Percentiles rank a stretch among this genome's conserved stretches.
Evolutionary conservation across 2,888 invertebrate genomes (phyloP).

Genomic region (Cryptocheilus praepositus): DNA sequence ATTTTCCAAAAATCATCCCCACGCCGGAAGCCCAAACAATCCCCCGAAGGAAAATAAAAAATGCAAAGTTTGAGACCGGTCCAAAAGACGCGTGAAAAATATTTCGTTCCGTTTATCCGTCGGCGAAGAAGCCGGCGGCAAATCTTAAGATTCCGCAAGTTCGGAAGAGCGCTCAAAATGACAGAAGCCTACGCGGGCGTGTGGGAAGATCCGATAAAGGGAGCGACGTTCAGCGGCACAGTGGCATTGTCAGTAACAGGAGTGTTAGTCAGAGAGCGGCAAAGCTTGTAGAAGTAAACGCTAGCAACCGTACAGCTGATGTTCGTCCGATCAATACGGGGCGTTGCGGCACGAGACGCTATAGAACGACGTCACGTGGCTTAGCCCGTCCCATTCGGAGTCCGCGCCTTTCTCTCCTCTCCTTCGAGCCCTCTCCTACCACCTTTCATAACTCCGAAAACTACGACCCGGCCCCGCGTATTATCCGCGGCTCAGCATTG

Average conservation of each 20-base stretch:
- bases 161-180: too few species aligned
- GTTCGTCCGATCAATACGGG: slow-evolving; percentile 69
- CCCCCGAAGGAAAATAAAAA: too few species aligned
- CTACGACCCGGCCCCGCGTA: not conserved
- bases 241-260: slow-evolving; percentile 26
- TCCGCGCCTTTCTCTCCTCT: slow-evolving; percentile 39
- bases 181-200: too few species aligned
- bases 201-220: not conserved
- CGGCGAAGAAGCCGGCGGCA: too few species aligned
- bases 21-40: too few species aligned
- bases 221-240: slow-evolving; percentile 17
- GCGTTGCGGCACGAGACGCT: slow-evolving; percentile 69
- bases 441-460: too few species aligned
- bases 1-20: too few species aligned
- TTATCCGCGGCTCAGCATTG: not conserved
- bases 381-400: slow-evolving; percentile 58
- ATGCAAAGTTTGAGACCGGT: too few species aligned
- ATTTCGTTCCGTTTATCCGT: too few species aligned
- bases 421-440: not conserved
- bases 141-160: too few species aligned
- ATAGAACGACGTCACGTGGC: slow-evolving; percentile 64
- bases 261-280: slow-evolving; percentile 37
- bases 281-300: slow-evolving; percentile 39
- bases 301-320: slow-evolving; percentile 67
- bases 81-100: too few species aligned